Conservation (phyloP, 2,888 invertebrate genomes). For the Tineola bisselliella region DNA sequence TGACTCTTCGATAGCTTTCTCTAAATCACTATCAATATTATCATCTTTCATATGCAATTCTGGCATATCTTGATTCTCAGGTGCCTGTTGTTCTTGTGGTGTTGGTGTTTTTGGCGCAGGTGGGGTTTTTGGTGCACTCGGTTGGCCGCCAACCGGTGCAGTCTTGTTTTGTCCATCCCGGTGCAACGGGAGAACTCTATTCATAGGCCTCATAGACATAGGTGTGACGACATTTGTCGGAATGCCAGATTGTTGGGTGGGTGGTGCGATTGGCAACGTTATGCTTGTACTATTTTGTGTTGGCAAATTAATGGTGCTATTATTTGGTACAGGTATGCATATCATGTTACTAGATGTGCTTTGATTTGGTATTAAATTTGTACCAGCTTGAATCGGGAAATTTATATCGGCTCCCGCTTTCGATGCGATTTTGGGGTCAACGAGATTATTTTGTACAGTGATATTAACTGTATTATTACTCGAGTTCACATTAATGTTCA, state of each 20-base stretch:
- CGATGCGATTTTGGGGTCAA: conserved; percentile 59
- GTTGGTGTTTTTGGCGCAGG: conserved; percentile 39
- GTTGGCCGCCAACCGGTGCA: conserved; percentile 19
- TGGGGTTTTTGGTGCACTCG: conserved; percentile 29
- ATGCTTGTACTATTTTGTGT: conserved; percentile 66
- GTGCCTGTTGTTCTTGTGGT: conserved; percentile 19
- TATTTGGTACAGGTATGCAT: conserved; percentile 47
- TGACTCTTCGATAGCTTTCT: conserved; percentile 61
- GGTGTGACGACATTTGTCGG: conserved; percentile 79
- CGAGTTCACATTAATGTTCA: conserved; percentile 63
- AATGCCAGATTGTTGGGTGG: conserved; percentile 70
- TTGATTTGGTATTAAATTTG: conserved; percentile 45
- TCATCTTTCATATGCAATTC: conserved; percentile 62
- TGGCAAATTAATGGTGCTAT: conserved; percentile 54
- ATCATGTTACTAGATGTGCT: conserved; percentile 47
- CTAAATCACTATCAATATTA: conserved; percentile 60
- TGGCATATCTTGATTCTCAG: conserved; percentile 58
- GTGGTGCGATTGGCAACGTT: conserved; percentile 68
- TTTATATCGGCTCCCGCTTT: conserved; percentile 50
- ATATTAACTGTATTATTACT: conserved; percentile 62
- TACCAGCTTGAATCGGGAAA: conserved; percentile 49
- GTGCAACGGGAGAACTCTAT: conserved; percentile 81
- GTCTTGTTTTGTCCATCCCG: conserved; percentile 70
- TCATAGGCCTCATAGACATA: conserved; percentile 76
- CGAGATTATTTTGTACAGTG: conserved; percentile 59